Conservation (phyloP, 2,888 invertebrate genomes). For the Nemotelus nigrinus region DNA sequence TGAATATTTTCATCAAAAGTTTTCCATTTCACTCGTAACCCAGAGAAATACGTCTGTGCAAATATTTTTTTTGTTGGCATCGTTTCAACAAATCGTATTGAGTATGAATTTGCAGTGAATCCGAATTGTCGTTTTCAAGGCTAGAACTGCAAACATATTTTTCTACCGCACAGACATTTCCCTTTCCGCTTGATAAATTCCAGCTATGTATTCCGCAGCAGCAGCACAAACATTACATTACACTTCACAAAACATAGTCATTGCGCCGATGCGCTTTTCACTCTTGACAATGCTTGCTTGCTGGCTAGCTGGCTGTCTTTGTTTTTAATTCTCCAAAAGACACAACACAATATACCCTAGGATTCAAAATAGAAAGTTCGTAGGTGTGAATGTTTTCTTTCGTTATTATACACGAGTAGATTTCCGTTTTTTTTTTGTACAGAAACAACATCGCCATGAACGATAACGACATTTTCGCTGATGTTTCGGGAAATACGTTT, state of each 20-base stretch:
- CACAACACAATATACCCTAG: background rate
- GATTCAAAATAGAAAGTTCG: background rate
- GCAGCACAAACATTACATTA: too few relatives aligned
- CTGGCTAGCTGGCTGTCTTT: too few relatives aligned
- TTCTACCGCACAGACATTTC: conserved; percentile 3
- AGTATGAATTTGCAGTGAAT: background rate
- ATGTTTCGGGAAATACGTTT: too few relatives aligned
- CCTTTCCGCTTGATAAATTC: background rate
- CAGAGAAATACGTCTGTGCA: too few relatives aligned
- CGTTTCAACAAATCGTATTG: background rate
- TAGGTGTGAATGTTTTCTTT: conserved; percentile 9
- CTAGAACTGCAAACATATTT: background rate
- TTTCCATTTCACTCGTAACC: too few relatives aligned
- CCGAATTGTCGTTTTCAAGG: background rate
- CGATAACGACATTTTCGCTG: background rate
- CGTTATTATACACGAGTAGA: background rate
- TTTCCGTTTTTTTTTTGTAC: background rate
- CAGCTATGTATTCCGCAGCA: too few relatives aligned
- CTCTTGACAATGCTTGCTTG: background rate
- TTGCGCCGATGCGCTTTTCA: background rate
- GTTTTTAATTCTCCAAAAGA: background rate
- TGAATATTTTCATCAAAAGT: too few relatives aligned
- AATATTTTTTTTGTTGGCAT: background rate
- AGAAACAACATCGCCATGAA: background rate
- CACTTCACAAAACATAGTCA: background rate